Conservation (phyloP, 2,797 vertebrate species). For the Bryconaethiops microstoma region DNA sequence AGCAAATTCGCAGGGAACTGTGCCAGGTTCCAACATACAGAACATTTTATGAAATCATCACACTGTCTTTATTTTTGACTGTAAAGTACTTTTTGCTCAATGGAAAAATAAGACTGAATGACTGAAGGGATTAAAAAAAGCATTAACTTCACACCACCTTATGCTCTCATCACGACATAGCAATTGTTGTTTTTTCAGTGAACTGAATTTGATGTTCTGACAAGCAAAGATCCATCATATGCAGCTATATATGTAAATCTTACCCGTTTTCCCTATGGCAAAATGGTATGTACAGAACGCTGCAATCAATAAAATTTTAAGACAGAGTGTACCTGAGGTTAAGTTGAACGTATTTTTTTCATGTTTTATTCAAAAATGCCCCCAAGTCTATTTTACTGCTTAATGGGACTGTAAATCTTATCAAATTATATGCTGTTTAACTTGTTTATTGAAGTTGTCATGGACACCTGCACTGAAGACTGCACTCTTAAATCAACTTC, state of each 20-base stretch:
- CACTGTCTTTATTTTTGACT: neutral
- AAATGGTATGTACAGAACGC: neutral
- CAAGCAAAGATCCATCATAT: neutral
- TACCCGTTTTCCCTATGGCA: neutral
- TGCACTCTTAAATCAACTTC: neutral
- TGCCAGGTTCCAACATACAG: neutral
- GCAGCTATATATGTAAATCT: no score
- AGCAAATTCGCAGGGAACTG: neutral
- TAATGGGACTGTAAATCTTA: constrained; percentile 13
- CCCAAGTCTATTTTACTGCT: constrained; percentile 4
- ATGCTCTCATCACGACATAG: neutral
- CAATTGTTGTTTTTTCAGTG: neutral
- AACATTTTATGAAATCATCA: neutral
- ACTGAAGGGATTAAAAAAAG: neutral
- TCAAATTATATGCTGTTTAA: constrained; percentile 10
- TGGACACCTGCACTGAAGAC: constrained; percentile 20
- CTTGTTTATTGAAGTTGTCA: neutral
- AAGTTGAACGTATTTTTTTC: neutral
- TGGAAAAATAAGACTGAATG: neutral
- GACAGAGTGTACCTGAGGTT: neutral
- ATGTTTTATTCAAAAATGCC: neutral
- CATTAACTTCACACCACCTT: neutral
- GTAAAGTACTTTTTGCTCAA: no score
- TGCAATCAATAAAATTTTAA: neutral
- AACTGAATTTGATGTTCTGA: neutral